phyloP scores from a whole-genome alignment of 1,140 invertebrate species.

The Heliconius congener region DNA sequence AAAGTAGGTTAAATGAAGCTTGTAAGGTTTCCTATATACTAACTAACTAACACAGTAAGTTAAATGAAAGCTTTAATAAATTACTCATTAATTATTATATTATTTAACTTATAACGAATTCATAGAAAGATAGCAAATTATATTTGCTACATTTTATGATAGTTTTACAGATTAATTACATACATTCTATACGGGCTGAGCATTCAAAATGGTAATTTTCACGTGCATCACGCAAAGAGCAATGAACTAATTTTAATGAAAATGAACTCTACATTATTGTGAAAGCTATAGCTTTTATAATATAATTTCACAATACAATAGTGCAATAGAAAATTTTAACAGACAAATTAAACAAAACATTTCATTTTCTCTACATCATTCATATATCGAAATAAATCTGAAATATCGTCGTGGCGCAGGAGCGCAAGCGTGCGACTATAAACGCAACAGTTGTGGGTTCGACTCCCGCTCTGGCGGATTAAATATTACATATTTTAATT shows the following conservation, averaged over 20 bases:
- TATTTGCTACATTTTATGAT: neutral
- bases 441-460: too few relatives aligned
- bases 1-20: too few relatives aligned
- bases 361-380: neutral
- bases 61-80: too few relatives aligned
- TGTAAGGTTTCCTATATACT: too few relatives aligned
- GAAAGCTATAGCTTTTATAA: neutral
- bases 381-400: too few relatives aligned
- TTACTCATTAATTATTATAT: too few relatives aligned
- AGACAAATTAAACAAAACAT: neutral
- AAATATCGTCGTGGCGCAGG: too few relatives aligned
- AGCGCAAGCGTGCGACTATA: too few relatives aligned
- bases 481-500: too few relatives aligned
- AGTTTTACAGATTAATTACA: neutral
- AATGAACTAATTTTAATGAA: neutral
- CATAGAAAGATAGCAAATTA: neutral
- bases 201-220: neutral
- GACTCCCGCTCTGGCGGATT: too few relatives aligned
- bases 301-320: neutral
- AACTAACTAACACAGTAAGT: too few relatives aligned
- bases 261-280: neutral
- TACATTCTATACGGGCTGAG: neutral
- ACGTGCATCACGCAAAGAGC: conserved; percentile 3
- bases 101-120: neutral
- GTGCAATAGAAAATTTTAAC: neutral